These are phyloP conservation scores for Brachypodius melanocephalos DNA, from an alignment of 2,113 vertebrate genomes.

Conservation along the genomic window DNA sequence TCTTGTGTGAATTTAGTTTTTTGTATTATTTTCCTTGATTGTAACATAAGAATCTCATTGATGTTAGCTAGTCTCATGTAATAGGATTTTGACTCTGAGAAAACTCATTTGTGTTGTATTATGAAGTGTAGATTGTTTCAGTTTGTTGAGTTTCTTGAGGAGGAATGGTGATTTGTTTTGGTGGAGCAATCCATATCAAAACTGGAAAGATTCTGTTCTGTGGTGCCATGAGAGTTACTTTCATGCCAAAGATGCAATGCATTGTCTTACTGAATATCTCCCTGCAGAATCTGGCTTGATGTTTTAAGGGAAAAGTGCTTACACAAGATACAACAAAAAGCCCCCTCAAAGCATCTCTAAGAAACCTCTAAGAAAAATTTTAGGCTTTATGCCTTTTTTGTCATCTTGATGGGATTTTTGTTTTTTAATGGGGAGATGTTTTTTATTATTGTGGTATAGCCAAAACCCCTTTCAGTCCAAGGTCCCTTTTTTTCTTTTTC, in stretches of 20 bases:
- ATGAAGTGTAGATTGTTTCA: neutral
- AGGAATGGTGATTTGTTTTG: neutral
- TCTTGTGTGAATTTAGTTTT: neutral
- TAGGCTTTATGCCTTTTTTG: neutral
- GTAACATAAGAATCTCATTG: neutral
- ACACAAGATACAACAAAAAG: neutral
- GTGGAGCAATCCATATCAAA: neutral
- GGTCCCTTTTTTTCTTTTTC: accelerated
- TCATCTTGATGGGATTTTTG: neutral
- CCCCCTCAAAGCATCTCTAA: neutral
- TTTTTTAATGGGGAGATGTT: neutral
- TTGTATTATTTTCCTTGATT: neutral
- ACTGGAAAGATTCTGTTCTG: neutral
- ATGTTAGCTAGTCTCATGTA: neutral
- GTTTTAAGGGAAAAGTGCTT: neutral
- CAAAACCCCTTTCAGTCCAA: neutral
- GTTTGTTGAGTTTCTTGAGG: neutral
- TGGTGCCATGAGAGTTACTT: neutral
- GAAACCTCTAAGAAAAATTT: neutral
- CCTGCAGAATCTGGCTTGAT: neutral
- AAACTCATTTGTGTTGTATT: neutral
- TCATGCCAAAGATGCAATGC: neutral
- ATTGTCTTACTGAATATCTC: neutral
- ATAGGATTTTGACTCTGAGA: neutral
- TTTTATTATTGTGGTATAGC: neutral